A percentile compares a stretch with the other conserved stretches of the same genome.
Conservation (phyloP, 2,797 vertebrate genomes). For the Euphonia xanthogaster region DNA sequence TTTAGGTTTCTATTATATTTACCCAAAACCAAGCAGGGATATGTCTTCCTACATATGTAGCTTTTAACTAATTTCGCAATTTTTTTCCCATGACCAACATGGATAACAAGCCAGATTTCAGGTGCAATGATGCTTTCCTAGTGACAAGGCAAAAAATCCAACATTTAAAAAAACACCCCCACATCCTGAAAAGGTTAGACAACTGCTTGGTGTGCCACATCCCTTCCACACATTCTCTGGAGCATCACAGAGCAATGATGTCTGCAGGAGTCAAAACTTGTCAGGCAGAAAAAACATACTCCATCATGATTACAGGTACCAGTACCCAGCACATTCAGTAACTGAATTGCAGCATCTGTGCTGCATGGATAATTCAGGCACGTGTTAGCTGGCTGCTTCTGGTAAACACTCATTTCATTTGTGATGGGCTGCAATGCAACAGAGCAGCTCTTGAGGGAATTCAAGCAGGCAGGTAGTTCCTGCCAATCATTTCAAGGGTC, state of each 20-base stretch:
- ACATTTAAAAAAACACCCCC: not conserved
- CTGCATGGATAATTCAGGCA: not conserved
- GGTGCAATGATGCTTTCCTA: not conserved
- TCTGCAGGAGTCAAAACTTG: not conserved
- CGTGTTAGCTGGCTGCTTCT: not conserved
- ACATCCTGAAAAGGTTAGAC: not conserved
- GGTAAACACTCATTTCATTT: conserved; percentile 9
- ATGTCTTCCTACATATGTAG: not conserved
- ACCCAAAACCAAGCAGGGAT: not conserved
- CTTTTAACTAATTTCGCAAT: not conserved
- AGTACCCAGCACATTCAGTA: not conserved
- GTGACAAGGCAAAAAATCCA: not conserved
- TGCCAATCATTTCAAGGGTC: not conserved
- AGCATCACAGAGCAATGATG: not conserved
- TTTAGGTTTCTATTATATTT: conserved; percentile 18
- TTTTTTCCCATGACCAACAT: not conserved
- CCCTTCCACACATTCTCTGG: not conserved
- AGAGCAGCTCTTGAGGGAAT: not conserved
- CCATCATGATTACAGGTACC: not conserved
- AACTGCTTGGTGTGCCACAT: not conserved
- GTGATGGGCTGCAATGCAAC: not conserved
- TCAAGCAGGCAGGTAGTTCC: not conserved
- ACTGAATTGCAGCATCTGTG: not conserved
- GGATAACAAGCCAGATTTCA: not conserved
- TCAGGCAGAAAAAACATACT: not conserved